Evolutionary conservation across 2,797 vertebrate genomes (phyloP), one percentile per base, ranked within the genome.

Genomic region (Lepidocolaptes lacrymiger): DNA sequence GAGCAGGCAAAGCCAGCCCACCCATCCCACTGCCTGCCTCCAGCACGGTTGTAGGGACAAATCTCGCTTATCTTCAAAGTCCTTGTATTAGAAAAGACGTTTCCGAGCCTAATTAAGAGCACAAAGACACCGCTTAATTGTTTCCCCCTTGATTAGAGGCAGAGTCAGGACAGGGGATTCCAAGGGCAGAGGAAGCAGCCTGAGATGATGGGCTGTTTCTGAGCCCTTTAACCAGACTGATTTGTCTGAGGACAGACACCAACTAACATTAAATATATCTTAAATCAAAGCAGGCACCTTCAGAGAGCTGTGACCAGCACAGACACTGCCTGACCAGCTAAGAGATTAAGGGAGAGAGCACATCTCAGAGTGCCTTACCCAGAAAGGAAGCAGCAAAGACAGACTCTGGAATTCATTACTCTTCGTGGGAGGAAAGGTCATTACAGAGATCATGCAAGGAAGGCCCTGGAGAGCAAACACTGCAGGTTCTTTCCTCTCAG

Each of bases 401-500:
- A 66, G 44, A 26, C 54, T 48, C 67, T 81, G 69, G 61, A 89
- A 56, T 68, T 93, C 75, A 63, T 82, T 67, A 41, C 20, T 34
- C 32, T 11, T 30, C 1, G 20, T 37, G 77, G 74, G 48, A 93
- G 78, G 67, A 88, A 85, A 89, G 69, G 68, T 85, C 67, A 8
- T 44, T 55, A 15, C 24, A 82, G 63, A 44, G 61, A 85, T 51
- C 71, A 56, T 3, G 7, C 10, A 56, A 52, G 44, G 37, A 85
- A 78, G 73, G 77, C 77, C 87, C 72, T 81, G 80, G 58, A 64
- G 24, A 68, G 74, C 49, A 75, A 95, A 83, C 61, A 34, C 3
- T 41, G 32, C 55, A 79, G 34, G 36, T 82, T 77, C 59, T 24
- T 61, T 72, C 63, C 67, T 82, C 63, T 43, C 27, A 14, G 48